phyloP scores from a whole-genome alignment of 2,797 vertebrate genomes.

The Halcyon smyrnensis region DNA sequence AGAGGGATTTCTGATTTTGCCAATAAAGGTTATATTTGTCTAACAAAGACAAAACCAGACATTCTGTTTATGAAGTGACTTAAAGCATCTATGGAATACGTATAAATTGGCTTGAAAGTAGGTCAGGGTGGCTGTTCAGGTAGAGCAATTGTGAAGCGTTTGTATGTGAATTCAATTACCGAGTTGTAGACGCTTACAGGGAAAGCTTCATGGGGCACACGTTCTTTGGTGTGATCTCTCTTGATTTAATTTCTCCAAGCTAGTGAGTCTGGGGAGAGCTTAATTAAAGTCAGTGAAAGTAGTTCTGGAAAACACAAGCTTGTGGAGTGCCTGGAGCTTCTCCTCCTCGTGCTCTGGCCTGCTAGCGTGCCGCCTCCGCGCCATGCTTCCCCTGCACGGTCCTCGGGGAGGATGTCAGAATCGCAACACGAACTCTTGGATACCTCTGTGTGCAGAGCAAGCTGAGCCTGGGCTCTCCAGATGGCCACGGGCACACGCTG shows the following conservation, averaged over 20 bases:
- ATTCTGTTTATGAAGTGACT: constrained; percentile 41
- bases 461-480: background rate
- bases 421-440: background rate
- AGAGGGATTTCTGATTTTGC: constrained; percentile 22
- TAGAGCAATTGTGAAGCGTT: background rate
- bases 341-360: background rate
- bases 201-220: background rate
- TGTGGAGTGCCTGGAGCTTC: background rate
- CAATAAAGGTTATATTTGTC: constrained; percentile 30
- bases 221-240: background rate
- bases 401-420: background rate
- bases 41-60: constrained; percentile 26
- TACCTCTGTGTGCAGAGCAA: background rate
- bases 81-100: constrained; percentile 10
- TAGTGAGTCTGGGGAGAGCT: constrained; percentile 1
- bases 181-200: background rate
- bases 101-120: constrained; percentile 61
- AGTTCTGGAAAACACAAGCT: background rate
- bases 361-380: background rate
- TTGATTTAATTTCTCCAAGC: constrained; percentile 2
- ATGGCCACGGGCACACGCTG: rapidly evolving
- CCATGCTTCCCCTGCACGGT: background rate
- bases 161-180: constrained; percentile 6
- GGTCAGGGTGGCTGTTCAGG: constrained; percentile 29
- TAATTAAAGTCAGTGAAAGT: background rate